Percentiles rank a stretch among this genome's conserved stretches.
phyloP scores from a whole-genome alignment of 2,113 vertebrate genomes.

The Prionailurus bengalensis region DNA sequence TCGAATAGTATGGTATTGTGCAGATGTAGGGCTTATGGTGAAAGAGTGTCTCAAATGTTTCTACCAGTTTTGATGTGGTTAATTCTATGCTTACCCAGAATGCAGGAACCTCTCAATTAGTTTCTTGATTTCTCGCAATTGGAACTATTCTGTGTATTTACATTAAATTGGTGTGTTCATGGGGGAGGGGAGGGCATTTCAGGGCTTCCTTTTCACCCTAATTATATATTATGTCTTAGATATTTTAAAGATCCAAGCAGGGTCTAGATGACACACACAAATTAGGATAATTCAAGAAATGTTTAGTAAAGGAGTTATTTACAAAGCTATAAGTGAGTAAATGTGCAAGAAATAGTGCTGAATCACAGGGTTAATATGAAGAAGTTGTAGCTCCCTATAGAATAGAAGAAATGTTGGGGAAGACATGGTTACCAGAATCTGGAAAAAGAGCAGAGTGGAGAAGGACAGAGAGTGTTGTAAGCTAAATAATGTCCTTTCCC shows the following conservation, averaged over 20 bases:
- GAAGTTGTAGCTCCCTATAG: neutral
- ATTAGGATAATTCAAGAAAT: neutral
- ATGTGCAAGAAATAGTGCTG: neutral
- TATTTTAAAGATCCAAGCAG: neutral
- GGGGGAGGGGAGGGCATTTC: neutral
- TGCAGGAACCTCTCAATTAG: neutral
- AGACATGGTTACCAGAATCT: neutral
- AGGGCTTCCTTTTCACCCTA: neutral
- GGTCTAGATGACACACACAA: neutral
- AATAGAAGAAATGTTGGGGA: neutral
- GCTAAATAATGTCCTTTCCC: neutral
- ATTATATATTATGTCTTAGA: neutral
- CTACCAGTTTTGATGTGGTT: neutral
- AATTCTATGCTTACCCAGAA: neutral
- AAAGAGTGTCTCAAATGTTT: neutral
- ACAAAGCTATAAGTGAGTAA: neutral
- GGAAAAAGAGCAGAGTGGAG: neutral
- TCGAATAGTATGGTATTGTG: neutral
- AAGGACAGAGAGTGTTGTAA: neutral
- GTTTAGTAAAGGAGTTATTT: neutral
- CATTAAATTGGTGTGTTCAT: neutral
- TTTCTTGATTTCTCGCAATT: neutral
- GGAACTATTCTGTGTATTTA: neutral
- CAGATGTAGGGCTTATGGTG: neutral
- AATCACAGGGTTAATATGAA: neutral